Base-by-base conservation (phyloP, 1,140 invertebrate genomes). In the Lerema accius region DNA sequence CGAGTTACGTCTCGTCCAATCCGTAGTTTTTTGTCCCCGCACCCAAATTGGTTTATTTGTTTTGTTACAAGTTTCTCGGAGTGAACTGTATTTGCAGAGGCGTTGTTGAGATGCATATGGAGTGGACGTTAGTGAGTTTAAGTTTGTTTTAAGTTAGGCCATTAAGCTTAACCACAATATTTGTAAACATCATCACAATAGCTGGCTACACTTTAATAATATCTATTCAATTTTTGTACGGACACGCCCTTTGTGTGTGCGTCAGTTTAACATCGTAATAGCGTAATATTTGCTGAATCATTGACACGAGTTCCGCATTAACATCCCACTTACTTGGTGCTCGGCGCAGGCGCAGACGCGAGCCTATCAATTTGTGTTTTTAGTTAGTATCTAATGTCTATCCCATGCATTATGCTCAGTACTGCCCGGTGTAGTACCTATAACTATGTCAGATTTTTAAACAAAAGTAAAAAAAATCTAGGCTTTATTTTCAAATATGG, bases 11-110 rank as follows among this genome's bases (percentile, higher is more conserved):
- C 72, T 60, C 72, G 73, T 73, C 76, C 73, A 75, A 73, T 75
- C 67, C 71, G 73, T 63, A 45, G 49, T 81, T 85, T 90, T 90
- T 89, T 90, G 79, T 82, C 74, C 43, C 63, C 69, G 63, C 48
- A 60, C 79, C 84, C 75, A 82, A 88, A 86, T 90, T 82, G 78
- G 84, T 87, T 84, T 89, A 87, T 90, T 90, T 90, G 79, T 86
- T 86, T 87, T 82, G 82, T 89, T 87, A 67, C 76, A 69, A 83
- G 72, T 80, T 72, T 80, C 75, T 78, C 74, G 68, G 74, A 75
- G 71, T 75, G 64, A 70, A 77, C 74, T 82, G 78, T 86, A 81
- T 89, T 89, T 84, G 84, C 76, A 71, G 74, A 79, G 79, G 70
- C 71, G 67, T 74, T 26, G 67, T 70, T 63, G 51, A 63, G 55